Percentiles rank a stretch among this genome's conserved stretches.
Evolutionary conservation across 2,888 invertebrate species (phyloP).

Genomic region (Cinara cedri): DNA sequence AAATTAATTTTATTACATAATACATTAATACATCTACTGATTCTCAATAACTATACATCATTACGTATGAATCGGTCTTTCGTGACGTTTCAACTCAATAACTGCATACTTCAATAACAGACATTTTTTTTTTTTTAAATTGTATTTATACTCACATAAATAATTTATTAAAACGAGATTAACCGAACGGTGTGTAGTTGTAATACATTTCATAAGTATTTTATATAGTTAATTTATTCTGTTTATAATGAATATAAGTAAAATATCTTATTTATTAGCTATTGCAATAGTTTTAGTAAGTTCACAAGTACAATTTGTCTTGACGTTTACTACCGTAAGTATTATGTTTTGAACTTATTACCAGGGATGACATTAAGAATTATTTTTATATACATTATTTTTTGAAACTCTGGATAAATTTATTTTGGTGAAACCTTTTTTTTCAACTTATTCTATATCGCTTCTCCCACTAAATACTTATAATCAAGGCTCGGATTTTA

Average conservation of each 20-base stretch:
- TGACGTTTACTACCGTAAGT: constrained; percentile 17
- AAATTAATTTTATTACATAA: neutral
- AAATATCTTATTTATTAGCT: neutral
- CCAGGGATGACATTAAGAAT: no score
- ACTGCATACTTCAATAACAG: neutral
- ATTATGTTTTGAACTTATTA: no score
- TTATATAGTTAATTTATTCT: neutral
- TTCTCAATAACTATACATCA: neutral
- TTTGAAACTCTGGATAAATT: no score
- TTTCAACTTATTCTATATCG: no score
- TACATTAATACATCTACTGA: neutral
- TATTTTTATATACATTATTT: no score
- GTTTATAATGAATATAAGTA: neutral
- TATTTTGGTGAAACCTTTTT: no score
- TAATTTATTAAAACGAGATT: neutral
- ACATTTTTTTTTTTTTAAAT: neutral
- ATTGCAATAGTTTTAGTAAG: neutral
- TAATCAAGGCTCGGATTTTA: no score
- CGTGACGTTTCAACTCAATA: neutral
- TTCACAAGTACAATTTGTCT: neutral
- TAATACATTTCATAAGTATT: neutral
- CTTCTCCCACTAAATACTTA: no score
- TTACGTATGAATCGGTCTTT: neutral
- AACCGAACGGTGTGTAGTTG: neutral
- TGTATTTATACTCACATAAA: neutral